Conservation (phyloP, 1,140 invertebrate genomes). For the Eumaeus atala region DNA sequence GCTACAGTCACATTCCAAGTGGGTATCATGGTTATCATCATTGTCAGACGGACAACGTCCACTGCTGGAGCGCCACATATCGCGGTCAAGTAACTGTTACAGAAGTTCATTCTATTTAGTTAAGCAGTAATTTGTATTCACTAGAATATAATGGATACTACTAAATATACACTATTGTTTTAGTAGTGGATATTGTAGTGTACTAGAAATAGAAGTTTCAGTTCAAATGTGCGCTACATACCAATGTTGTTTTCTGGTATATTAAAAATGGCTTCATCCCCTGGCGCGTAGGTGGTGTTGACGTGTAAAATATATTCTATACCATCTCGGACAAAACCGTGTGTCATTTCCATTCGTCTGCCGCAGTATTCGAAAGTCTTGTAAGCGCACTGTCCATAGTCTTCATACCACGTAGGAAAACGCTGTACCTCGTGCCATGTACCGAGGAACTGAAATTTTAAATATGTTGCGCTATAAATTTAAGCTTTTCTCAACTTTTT, state of each 20-base stretch:
- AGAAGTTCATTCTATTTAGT: too few relatives aligned
- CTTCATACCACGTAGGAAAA: constrained; percentile 54
- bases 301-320: constrained; percentile 46
- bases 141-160: too few relatives aligned
- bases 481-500: too few relatives aligned
- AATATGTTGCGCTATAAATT: not conserved
- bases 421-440: constrained; percentile 57
- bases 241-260: constrained; percentile 53
- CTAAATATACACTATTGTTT: too few relatives aligned
- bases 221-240: constrained; percentile 12
- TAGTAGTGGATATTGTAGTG: too few relatives aligned
- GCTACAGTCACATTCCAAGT: too few relatives aligned
- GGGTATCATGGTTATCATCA: too few relatives aligned
- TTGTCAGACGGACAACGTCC: too few relatives aligned
- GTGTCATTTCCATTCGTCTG: constrained; percentile 43
- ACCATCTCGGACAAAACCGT: constrained; percentile 39
- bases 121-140: too few relatives aligned
- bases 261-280: constrained; percentile 52
- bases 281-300: constrained; percentile 49
- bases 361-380: constrained; percentile 46
- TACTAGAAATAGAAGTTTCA: too few relatives aligned
- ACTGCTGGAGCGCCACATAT: too few relatives aligned
- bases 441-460: constrained; percentile 49
- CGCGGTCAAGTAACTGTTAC: too few relatives aligned
- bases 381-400: constrained; percentile 41